phyloP scores from a whole-genome alignment of 2,888 invertebrate genomes.

The Exocentrus adspersus region DNA sequence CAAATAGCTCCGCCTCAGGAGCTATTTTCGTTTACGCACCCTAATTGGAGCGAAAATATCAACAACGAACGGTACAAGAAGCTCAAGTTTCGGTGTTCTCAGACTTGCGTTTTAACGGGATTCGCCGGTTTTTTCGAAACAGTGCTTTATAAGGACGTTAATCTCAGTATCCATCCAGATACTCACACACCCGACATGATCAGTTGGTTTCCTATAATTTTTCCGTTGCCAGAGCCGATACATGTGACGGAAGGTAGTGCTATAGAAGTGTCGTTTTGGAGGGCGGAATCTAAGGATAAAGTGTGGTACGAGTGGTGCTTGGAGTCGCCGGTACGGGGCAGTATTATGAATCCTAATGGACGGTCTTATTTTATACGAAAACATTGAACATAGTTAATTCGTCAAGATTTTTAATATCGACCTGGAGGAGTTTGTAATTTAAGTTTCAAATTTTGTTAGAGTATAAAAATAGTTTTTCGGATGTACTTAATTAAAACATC shows the following conservation, averaged over 20 bases:
- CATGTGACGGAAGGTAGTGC: conserved; percentile 75
- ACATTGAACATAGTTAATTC: conserved; percentile 39
- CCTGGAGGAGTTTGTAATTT: not conserved
- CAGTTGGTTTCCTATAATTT: conserved; percentile 98
- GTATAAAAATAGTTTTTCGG: no score
- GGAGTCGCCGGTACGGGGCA: conserved; percentile 68
- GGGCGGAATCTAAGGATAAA: conserved; percentile 78
- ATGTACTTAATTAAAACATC: no score
- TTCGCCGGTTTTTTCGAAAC: conserved; percentile 97
- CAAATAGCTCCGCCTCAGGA: conserved; percentile 77
- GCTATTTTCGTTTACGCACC: conserved; percentile 91
- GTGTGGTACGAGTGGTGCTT: conserved; percentile 98
- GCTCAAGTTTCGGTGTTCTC: conserved; percentile 74
- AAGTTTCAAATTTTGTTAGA: no score
- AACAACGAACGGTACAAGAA: conserved; percentile 81
- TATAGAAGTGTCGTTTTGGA: conserved; percentile 88
- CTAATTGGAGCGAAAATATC: conserved; percentile 74
- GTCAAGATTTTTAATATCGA: not conserved
- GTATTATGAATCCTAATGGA: conserved; percentile 79
- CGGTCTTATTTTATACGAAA: conserved; percentile 74
- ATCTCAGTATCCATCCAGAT: conserved; percentile 88
- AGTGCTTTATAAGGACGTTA: conserved; percentile 83
- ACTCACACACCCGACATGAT: conserved; percentile 93
- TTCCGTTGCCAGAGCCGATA: conserved; percentile 81
- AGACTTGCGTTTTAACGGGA: conserved; percentile 89